phyloP scores from a whole-genome alignment of 2,113 vertebrate species.

The Caretta caretta region DNA sequence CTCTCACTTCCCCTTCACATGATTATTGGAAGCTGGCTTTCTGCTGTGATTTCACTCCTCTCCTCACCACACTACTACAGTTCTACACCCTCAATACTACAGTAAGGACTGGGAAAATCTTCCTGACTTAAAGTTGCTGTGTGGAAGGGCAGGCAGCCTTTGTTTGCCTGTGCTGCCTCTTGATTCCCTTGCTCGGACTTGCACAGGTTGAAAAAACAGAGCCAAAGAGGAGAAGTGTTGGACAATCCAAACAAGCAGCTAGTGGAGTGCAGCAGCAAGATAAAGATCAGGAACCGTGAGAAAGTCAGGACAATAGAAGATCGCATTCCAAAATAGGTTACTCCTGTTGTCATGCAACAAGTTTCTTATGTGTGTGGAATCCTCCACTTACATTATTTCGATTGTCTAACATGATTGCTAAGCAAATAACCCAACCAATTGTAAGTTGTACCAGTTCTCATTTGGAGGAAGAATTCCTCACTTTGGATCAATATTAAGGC shows the following conservation, averaged over 20 bases:
- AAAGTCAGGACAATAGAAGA: neutral
- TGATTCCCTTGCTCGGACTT: neutral
- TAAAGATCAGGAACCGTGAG: neutral
- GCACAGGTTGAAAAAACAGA: neutral
- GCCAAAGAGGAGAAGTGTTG: neutral
- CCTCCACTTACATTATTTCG: neutral
- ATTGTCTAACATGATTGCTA: neutral
- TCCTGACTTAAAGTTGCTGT: neutral
- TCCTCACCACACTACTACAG: neutral
- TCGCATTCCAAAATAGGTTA: neutral
- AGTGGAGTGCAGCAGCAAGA: neutral
- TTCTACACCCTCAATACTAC: neutral
- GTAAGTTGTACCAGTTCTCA: neutral
- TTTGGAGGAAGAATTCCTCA: neutral
- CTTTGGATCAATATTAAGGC: neutral
- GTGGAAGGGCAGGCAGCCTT: neutral
- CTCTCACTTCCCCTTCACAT: neutral
- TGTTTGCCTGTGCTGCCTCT: neutral
- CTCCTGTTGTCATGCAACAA: neutral
- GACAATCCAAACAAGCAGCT: neutral
- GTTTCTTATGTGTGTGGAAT: neutral
- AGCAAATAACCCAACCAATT: neutral
- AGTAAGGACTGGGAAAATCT: neutral
- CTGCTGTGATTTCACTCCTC: neutral
- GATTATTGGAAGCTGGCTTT: neutral